Base-by-base conservation (phyloP, 2,888 invertebrate genomes). In the Cryptus viduatorius region DNA sequence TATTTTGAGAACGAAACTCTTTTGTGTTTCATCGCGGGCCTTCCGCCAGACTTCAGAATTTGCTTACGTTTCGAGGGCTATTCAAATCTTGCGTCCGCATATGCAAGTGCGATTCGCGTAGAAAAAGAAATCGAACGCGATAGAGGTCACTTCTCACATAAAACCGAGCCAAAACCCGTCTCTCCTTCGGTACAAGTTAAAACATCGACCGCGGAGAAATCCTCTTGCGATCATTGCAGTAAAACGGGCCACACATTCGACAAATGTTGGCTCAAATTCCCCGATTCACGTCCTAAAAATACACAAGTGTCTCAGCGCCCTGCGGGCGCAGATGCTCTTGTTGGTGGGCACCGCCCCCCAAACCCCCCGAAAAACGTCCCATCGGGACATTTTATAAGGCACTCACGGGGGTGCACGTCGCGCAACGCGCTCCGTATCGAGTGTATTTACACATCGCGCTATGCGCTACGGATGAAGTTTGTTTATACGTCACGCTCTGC, bases 81-180 rank as follows among this genome's bases (percentile, higher is more conserved):
- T 16, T 3, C 10, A 3, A 16, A 53, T 14, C 53, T 53, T 7
- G 1, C 53, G 16, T 16, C 14, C 7, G 53, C 53, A 1, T 16
- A 53, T 16, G 53, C n/a, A 7, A 16, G 16, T 16, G 53, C 53
- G 16, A 53, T 53, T 2, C 53, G 53, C n/a, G 53, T 53, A n/a
- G 53, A 53, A n/a, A 53, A 53, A n/a, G 53, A 53, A n/a, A 53
- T 53, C 3, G 16, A 53, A 5, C n/a, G 53, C n/a, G 53, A 53
- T 16, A 53, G 3, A 16, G 7, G 1, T 4, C 53, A 53, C 7
- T 53, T 53, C 16, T 5, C 53, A 3, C 3, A 16, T 16, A 53
- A 16, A 53, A 1, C 53, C 14, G 53, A 53, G 16, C 2, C 53
- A 5, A 53, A 53, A 16, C 2, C 16, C 16, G 16, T 16, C 2